A percentile compares a stretch with the other conserved stretches of the same genome.
These are phyloP conservation scores for Ptychadena robeensis DNA, from an alignment of 2,797 vertebrate species.

Conservation along the genomic window DNA sequence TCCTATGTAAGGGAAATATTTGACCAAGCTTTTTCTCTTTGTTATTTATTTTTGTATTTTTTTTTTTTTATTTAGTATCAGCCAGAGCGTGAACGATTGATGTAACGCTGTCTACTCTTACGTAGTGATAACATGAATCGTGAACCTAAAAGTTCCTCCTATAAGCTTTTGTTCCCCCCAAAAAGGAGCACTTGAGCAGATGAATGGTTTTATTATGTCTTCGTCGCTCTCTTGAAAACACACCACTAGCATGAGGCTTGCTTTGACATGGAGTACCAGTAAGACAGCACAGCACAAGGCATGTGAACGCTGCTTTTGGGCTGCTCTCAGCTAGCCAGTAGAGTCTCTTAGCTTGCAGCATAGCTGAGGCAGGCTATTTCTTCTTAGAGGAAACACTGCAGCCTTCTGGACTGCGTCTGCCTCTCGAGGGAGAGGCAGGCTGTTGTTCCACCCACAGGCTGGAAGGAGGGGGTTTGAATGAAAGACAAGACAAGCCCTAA, in stretches of 20 bases:
- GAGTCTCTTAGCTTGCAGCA: constrained; percentile 74
- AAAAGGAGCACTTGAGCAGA: background rate
- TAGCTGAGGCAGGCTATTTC: constrained; percentile 68
- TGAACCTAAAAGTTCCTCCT: background rate
- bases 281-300: constrained; percentile 16
- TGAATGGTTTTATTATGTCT: constrained; percentile 26
- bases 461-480: constrained; percentile 83
- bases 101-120: too few relatives aligned
- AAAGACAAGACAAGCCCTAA: constrained; percentile 85
- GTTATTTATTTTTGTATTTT: too few relatives aligned
- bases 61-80: too few relatives aligned
- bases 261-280: constrained; percentile 8
- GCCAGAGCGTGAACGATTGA: too few relatives aligned
- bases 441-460: constrained; percentile 77
- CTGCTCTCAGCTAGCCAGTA: constrained; percentile 73
- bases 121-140: background rate
- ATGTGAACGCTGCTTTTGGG: constrained; percentile 45
- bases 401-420: constrained; percentile 76
- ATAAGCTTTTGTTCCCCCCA: constrained; percentile 9
- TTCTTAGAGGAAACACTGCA: constrained; percentile 76
- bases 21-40: too few relatives aligned
- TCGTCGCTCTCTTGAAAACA: constrained; percentile 3
- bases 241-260: constrained; percentile 20
- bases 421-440: constrained; percentile 79
- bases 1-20: too few relatives aligned